Conservation (phyloP, 2,888 invertebrate species). For the Folsomia manolachei region DNA sequence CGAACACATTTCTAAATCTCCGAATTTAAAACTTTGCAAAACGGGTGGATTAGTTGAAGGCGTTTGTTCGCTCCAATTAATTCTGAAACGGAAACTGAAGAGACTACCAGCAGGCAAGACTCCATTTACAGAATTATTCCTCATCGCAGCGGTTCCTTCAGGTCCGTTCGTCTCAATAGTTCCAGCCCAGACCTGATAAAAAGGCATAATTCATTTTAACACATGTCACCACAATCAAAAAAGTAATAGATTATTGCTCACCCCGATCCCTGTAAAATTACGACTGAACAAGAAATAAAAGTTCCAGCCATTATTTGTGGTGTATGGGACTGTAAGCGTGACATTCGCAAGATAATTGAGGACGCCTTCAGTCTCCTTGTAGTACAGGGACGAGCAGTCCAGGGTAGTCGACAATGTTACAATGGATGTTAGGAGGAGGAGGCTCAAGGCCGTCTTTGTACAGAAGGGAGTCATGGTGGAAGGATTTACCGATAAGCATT, state of each 20-base stretch:
- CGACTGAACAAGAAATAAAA: constrained; percentile 27
- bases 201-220: neutral
- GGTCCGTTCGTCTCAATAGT: constrained; percentile 12
- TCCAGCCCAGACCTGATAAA: constrained; percentile 29
- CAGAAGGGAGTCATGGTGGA: too few species aligned
- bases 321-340: constrained; percentile 26
- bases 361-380: constrained; percentile 29
- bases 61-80: constrained; percentile 29
- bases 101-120: neutral
- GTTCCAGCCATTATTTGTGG: constrained; percentile 29
- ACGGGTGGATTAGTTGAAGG: constrained; percentile 5
- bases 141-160: constrained; percentile 21
- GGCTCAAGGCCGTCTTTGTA: too few species aligned
- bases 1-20: constrained; percentile 32
- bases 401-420: neutral
- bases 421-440: neutral
- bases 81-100: constrained; percentile 27
- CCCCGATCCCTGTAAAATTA: constrained; percentile 37
- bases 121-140: constrained; percentile 21
- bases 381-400: constrained; percentile 28
- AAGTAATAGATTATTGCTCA: constrained; percentile 11
- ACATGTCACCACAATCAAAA: neutral
- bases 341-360: constrained; percentile 34
- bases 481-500: neutral
- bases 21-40: constrained; percentile 23